Base-by-base conservation (phyloP, 2,797 vertebrate genomes). In the Sebastiscus tertius region DNA sequence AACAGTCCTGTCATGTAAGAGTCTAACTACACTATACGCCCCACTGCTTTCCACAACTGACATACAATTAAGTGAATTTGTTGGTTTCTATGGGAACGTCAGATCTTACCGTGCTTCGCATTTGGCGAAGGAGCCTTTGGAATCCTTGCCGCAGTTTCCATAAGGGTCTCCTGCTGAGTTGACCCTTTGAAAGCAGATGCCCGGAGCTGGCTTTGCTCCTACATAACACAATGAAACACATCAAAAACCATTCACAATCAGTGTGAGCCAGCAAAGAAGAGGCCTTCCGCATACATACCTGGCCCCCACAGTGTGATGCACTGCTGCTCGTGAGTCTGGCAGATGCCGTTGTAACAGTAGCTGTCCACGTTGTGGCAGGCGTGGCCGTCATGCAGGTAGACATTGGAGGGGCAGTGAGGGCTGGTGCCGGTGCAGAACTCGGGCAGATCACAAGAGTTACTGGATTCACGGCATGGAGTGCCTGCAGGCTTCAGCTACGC, bases 161-260 rank as follows among this genome's bases (percentile, higher is more conserved):
- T 99, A 99, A 6, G 98, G 98, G 86, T 99, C 99, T 1, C 99
- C 99, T 0, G 98, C 99, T 0, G 97, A 99, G 92, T 99, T 99
- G 83, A 99, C 98, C 75, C 93, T 93, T 83, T 95, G 90, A 68
- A 96, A 96, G 88, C 95, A 96, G 84, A 95, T 93, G 27, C 93
- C 94, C 0, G 95, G 94, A 13, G 95, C 94, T 5, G 93, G 78
- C 87, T 98, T 99, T 1, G 99, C 98, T 92, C 98, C 99, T 94
- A 16, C 11, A 63, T 83, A 73, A 86, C 54, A 84, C 6, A 66
- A 56, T 26, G 8, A 65, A 59, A 78, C 20, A 46, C 31, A 61
- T 86, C 27, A 71, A 61, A 63, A 70, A 27, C 26, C 64, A 13
- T 54, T 54, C 20, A 39, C 0, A 2, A 96, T 96, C 55, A 96